A percentile compares a stretch with the other conserved stretches of the same genome.
These are phyloP conservation scores for Plestiodon gilberti DNA, from an alignment of 2,113 vertebrate genomes.

Conservation along the genomic window DNA sequence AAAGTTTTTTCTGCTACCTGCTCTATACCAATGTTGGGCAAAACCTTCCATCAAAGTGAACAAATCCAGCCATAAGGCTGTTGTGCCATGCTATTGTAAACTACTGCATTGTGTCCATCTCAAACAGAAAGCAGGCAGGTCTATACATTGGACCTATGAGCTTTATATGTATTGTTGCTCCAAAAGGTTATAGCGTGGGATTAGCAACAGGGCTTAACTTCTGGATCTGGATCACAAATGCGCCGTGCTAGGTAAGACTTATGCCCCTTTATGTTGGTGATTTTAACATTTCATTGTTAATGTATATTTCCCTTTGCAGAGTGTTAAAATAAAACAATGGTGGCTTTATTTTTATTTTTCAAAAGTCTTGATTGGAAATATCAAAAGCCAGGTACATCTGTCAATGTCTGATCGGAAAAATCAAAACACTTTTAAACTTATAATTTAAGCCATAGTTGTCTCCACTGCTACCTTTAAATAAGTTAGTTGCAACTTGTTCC, in stretches of 20 bases:
- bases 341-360: too few relatives aligned
- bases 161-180: neutral
- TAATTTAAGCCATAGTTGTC: neutral
- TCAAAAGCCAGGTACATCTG: too few relatives aligned
- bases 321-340: too few relatives aligned
- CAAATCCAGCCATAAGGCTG: neutral
- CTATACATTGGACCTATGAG: neutral
- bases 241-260: neutral
- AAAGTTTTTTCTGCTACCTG: neutral
- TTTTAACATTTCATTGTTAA: too few relatives aligned
- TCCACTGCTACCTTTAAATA: neutral
- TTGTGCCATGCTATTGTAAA: neutral
- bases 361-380: too few relatives aligned
- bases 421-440: neutral
- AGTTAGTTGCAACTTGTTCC: too few relatives aligned
- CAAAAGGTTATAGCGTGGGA: too few relatives aligned
- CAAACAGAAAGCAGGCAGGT: neutral
- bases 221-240: neutral
- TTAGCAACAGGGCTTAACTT: neutral
- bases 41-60: neutral
- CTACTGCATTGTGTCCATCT: neutral
- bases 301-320: too few relatives aligned
- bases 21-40: neutral
- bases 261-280: neutral
- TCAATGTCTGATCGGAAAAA: too few relatives aligned